phyloP scores from a whole-genome alignment of 2,797 vertebrate species.

The Micromesistius poutassou region DNA sequence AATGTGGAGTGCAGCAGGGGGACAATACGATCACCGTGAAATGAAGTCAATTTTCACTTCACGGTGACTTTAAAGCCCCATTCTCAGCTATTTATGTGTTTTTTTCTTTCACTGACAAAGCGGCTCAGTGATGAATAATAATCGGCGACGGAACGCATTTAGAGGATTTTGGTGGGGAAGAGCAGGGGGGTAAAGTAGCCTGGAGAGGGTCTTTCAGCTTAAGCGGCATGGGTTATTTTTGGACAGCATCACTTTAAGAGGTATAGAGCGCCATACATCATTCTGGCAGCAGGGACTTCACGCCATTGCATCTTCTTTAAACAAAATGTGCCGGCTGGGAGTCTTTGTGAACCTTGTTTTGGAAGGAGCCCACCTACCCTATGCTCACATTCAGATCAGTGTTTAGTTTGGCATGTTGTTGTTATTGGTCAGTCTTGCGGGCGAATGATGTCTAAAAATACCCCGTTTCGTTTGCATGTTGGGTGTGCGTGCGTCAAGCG shows the following conservation, averaged over 20 bases:
- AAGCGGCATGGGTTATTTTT: background rate
- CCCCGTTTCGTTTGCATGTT: background rate
- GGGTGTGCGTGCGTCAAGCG: background rate
- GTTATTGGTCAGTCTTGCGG: background rate
- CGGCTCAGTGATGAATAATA: background rate
- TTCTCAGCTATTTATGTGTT: background rate
- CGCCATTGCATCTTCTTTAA: background rate
- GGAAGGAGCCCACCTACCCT: background rate
- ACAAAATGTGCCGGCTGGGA: background rate
- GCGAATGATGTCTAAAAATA: background rate
- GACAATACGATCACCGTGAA: background rate
- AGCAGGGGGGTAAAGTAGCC: too few relatives aligned
- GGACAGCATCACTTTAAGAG: background rate
- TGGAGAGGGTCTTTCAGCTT: background rate
- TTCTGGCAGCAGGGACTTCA: background rate
- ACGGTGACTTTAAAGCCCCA: background rate
- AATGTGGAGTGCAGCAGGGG: background rate
- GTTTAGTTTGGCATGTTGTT: background rate
- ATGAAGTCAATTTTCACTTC: background rate
- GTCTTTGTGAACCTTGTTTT: background rate
- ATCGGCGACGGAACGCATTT: background rate
- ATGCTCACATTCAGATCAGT: background rate
- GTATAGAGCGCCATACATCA: background rate
- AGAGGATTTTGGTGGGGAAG: background rate
- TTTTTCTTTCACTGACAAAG: background rate